phyloP scores from a whole-genome alignment of 2,113 vertebrate genomes.

The Trachemys scripta region DNA sequence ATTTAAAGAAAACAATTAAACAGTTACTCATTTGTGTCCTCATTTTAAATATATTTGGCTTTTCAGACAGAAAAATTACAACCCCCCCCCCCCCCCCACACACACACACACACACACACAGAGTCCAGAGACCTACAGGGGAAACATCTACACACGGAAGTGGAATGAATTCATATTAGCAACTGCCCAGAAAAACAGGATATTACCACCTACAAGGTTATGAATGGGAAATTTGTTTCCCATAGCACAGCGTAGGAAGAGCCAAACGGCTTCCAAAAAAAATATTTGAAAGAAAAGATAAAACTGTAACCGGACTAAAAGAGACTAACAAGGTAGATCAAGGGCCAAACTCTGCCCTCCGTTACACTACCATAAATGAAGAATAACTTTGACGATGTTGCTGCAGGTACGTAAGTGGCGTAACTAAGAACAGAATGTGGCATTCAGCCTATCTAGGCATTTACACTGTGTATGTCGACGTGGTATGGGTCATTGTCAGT shows the following conservation, averaged over 20 bases:
- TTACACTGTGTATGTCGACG: neutral
- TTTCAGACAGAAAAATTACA: neutral
- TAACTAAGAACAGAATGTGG: neutral
- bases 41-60: neutral
- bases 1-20: neutral
- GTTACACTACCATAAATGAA: neutral
- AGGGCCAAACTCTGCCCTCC: neutral
- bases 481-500: neutral
- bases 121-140: neutral
- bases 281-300: neutral
- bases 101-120: accelerated
- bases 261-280: neutral
- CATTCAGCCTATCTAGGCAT: neutral
- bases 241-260: neutral
- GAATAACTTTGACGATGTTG: neutral
- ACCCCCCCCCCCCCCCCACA: neutral
- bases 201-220: neutral
- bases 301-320: neutral
- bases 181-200: neutral
- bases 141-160: neutral
- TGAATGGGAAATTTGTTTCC: neutral
- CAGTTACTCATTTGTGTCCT: neutral
- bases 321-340: neutral
- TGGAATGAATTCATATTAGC: neutral
- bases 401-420: accelerated